Evolutionary conservation across 2,113 vertebrate species (phyloP), one percentile per base, ranked within the genome.

Genomic region (Mola mola): DNA sequence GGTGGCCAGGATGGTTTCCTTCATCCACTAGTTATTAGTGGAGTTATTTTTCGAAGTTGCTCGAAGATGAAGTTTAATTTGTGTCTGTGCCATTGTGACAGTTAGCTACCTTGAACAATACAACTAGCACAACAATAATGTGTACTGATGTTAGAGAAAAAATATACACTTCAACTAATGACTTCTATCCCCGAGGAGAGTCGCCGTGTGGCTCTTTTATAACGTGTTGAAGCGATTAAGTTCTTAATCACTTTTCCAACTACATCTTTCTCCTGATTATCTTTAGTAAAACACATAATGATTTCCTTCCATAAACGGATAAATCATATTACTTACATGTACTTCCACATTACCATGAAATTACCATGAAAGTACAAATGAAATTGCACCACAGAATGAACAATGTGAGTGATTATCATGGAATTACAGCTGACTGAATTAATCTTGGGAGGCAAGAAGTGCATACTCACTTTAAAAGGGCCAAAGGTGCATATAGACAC

Each of bases 331-430:
- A 63, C 33, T 17, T 24, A 26, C 25, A 62, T 48, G 29, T 67
- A n/a, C 17, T 6, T 24, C 12, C 5, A 26, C 43, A 43, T 44
- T 21, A 38, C 26, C 19, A 26, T 60, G 20, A 56, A 53, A 65
- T 65, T 24, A 37, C 42, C 24, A 34, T 53, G n/a, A 24, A 9
- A 10, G 22, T 6, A 26, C 6, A 49, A 36, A 67, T 42, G 15
- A 9, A 75, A 60, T 72, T 57, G 49, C 29, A 51, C 24, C 22
- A 13, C 20, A 11, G 8, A 34, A 2, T 16, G 3, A 4, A 44
- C 47, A 71, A 40, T 29, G 38, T 48, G 31, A 64, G 4, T 37
- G 25, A 75, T 68, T 58, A 76, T 49, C 42, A 36, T 7, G 29
- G 26, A 36, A 61, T 56, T 50, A 51, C 25, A 36, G 33, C 15